Conservation (phyloP, 1,140 invertebrate species). For the Macrocentrus cingulum region DNA sequence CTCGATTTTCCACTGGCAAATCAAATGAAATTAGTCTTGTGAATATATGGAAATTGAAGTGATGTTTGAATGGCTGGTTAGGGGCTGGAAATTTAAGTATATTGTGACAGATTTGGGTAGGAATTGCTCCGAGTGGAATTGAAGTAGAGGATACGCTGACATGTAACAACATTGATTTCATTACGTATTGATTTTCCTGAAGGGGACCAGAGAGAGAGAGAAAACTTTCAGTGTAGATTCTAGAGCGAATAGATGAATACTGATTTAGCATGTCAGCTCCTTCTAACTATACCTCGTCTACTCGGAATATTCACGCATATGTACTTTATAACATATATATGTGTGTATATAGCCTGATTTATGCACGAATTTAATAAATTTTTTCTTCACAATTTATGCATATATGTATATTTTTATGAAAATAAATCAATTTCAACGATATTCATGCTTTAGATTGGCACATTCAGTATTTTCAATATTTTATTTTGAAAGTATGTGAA, state of each 20-base stretch:
- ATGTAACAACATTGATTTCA: slow-evolving; percentile 54
- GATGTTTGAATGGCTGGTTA: too few relatives aligned
- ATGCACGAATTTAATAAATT: too few relatives aligned
- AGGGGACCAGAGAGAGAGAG: too few relatives aligned
- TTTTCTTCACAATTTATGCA: too few relatives aligned
- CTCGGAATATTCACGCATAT: slow-evolving; percentile 16
- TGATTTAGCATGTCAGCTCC: slow-evolving; percentile 35
- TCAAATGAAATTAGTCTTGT: not conserved
- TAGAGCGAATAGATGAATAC: slow-evolving; percentile 52
- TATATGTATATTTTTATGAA: too few relatives aligned
- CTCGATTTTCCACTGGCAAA: too few relatives aligned
- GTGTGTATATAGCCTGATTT: too few relatives aligned
- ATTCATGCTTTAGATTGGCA: too few relatives aligned
- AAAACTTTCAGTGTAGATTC: slow-evolving; percentile 44
- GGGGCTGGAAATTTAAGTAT: not conserved
- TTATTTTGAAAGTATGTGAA: too few relatives aligned
- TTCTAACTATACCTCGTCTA: slow-evolving; percentile 21
- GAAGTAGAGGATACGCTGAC: slow-evolving; percentile 35
- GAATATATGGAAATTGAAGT: not conserved
- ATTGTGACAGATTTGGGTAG: not conserved
- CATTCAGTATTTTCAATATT: too few relatives aligned
- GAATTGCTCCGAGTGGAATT: slow-evolving; percentile 12
- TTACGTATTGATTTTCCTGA: slow-evolving; percentile 52
- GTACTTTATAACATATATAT: slow-evolving; percentile 7
- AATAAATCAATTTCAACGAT: too few relatives aligned